Conservation (phyloP, 2,113 vertebrate species). For the Passer montanus region DNA sequence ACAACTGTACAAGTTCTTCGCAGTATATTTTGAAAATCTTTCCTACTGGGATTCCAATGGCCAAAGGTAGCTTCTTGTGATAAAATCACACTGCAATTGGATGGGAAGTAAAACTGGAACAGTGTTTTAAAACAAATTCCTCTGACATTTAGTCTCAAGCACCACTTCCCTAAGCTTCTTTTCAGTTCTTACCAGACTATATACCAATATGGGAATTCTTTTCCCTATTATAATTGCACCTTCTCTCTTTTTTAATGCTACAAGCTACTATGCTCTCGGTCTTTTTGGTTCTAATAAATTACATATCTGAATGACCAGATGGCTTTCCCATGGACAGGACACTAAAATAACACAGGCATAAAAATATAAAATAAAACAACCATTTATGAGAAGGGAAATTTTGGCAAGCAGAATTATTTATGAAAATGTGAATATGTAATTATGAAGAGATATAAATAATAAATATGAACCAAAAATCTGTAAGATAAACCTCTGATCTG, state of each 20-base stretch:
- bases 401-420: background rate
- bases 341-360: background rate
- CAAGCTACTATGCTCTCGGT: background rate
- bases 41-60: background rate
- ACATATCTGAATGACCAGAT: background rate
- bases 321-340: background rate
- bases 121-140: background rate
- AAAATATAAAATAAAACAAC: background rate
- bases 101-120: background rate
- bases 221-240: background rate
- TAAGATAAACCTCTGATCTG: background rate
- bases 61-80: accelerated
- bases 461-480: background rate
- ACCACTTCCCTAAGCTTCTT: background rate
- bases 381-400: background rate
- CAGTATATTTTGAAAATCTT: background rate
- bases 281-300: background rate
- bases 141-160: background rate
- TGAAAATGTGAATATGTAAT: background rate
- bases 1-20: background rate
- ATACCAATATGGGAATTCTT: background rate
- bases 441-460: background rate
- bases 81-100: background rate
- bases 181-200: background rate
- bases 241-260: background rate